A percentile compares a stretch with the other conserved stretches of the same genome.
phyloP scores from a whole-genome alignment of 2,113 vertebrate species.

The Tetrao urogallus region DNA sequence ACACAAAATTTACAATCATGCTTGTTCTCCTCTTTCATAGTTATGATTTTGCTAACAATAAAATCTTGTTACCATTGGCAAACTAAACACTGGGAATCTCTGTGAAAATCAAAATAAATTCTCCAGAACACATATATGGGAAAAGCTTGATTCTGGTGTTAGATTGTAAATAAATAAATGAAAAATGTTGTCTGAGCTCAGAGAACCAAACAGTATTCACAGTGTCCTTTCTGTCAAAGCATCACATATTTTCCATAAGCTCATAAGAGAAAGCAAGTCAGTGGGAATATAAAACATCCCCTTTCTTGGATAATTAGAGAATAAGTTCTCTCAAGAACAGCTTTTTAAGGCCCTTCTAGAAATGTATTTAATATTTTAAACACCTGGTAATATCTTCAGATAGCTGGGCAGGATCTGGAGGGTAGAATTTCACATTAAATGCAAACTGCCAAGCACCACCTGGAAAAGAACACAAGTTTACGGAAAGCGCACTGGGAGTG shows the following conservation, averaged over 20 bases:
- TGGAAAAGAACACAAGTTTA: slow-evolving; percentile 68
- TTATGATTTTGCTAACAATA: background rate
- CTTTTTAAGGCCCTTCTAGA: background rate
- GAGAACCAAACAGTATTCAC: background rate
- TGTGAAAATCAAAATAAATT: background rate
- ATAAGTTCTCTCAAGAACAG: background rate
- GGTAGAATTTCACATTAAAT: slow-evolving; percentile 99
- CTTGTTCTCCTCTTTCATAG: background rate
- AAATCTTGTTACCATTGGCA: background rate
- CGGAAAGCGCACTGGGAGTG: background rate
- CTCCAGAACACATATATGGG: background rate
- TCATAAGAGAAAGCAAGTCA: background rate
- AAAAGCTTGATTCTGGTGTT: background rate
- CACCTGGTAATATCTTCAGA: slow-evolving; percentile 98
- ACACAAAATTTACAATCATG: background rate
- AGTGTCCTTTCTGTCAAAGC: background rate
- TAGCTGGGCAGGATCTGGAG: slow-evolving; percentile 94
- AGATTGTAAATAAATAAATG: background rate
- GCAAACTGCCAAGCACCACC: slow-evolving; percentile 95
- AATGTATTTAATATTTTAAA: slow-evolving; percentile 29
- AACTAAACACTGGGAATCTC: background rate
- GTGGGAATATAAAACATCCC: background rate
- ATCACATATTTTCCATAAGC: background rate
- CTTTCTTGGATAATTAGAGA: background rate
- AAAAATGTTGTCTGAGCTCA: background rate